A percentile compares a stretch with the other conserved stretches of the same genome.
phyloP scores from a whole-genome alignment of 1,140 invertebrate species.

The Hypothenemus hampei region DNA sequence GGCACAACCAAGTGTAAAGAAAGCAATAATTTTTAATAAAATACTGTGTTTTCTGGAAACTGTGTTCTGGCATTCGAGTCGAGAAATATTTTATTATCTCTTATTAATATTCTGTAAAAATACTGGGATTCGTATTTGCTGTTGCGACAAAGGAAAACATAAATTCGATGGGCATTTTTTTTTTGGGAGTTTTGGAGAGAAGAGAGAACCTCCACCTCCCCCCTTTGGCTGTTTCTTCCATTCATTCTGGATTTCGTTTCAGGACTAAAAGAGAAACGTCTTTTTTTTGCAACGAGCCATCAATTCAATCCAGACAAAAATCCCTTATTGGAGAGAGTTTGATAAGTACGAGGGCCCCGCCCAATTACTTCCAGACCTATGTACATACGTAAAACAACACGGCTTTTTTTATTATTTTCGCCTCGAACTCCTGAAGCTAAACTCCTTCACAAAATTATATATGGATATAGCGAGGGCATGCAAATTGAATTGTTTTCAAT shows the following conservation, averaged over 20 bases:
- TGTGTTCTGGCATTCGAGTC: neutral
- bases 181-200: neutral
- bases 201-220: no score
- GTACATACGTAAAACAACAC: conserved; percentile 3
- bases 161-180: neutral
- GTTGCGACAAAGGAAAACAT: conserved; percentile 5
- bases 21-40: conserved; percentile 21
- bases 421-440: conserved; percentile 14
- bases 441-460: conserved; percentile 1
- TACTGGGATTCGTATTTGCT: conserved; percentile 3
- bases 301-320: neutral
- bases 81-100: conserved; percentile 9
- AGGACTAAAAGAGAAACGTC: neutral
- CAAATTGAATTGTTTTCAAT: conserved; percentile 21
- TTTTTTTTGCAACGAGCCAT: no score
- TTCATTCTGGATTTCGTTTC: neutral
- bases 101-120: conserved; percentile 14
- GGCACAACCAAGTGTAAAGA: conserved; percentile 17
- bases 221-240: neutral
- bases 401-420: conserved; percentile 16
- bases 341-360: no score
- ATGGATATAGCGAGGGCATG: conserved; percentile 10
- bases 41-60: conserved; percentile 12
- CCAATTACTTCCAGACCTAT: neutral
- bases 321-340: neutral